Evolutionary conservation across 1,140 invertebrate genomes (phyloP), one percentile per base, ranked within the genome.

Genomic region (Caenorhabditis tropicalis): DNA sequence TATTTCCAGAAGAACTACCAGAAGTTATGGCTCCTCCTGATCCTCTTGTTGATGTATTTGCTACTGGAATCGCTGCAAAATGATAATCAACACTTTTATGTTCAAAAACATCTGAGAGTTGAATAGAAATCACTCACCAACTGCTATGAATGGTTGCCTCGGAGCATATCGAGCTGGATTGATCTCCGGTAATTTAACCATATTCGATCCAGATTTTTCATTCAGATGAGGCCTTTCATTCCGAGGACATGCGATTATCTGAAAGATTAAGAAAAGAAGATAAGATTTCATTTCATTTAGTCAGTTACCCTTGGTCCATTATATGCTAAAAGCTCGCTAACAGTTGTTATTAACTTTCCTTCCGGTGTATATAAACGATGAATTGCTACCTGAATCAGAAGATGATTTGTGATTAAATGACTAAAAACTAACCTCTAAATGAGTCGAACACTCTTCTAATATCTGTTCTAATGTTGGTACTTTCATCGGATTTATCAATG

Each of bases 401-500:
- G 1, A 0, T 0, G 21, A 48, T 33, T 19, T 82, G 15, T 6
- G 0, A 51, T 7, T 24, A 1, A 24, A 36, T 5, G 10, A 2
- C 1, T 2, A 21, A 85, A 39, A 36, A 87, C 81, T 16, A 86
- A 65, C 33, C 85, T 80, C 48, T 83, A 86, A 70, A 79, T 56
- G 21, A 53, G 65, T 27, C 4, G 65, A 74, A 24, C 36, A 86
- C 43, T 87, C 86, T 9, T 70, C 70, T n/a, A 87, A 36, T 12
- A 87, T 36, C 36, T 56, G 60, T 3, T 87, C 85, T 27, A 87
- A 46, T 19, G 79, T 29, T 31, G 85, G 84, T 53, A 84, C n/a
- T 31, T 85, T 86, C 43, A 83, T 80, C 15, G 79, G 83, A 80
- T 83, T 85, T 15, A 87, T 86, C 19, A 86, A 29, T 1, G 80